Conservation (phyloP, 2,797 vertebrate species). For the Smutsia gigantea region DNA sequence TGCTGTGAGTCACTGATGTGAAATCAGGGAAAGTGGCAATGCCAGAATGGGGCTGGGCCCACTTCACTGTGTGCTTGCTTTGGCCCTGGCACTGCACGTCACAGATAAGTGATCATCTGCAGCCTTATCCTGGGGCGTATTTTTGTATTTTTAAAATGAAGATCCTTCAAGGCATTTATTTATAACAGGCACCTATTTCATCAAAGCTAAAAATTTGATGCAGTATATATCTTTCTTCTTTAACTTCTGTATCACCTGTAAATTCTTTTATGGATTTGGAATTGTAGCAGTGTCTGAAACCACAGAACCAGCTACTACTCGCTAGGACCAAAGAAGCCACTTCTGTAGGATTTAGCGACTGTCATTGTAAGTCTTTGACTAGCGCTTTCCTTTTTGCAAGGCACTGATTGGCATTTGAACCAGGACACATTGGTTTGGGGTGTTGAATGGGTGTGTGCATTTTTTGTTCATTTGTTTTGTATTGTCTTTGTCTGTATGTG, state of each 20-base stretch:
- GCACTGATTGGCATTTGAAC: background rate
- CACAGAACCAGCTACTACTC: background rate
- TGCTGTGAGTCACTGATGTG: background rate
- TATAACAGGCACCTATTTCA: background rate
- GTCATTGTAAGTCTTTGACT: background rate
- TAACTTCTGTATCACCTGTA: constrained; percentile 35
- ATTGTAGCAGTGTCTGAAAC: background rate
- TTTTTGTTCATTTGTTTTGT: background rate
- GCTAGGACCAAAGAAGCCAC: background rate
- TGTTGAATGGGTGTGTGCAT: background rate
- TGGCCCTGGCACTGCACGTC: background rate
- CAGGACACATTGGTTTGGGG: background rate
- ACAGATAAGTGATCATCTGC: background rate
- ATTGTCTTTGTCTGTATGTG: background rate
- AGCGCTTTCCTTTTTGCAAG: background rate
- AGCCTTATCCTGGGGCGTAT: background rate
- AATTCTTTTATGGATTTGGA: constrained; percentile 43
- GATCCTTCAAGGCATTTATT: background rate
- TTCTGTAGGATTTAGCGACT: background rate
- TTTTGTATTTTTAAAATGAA: constrained; percentile 6
- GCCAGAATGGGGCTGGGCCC: background rate
- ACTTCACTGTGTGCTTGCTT: background rate
- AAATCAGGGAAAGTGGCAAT: background rate
- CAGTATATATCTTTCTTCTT: background rate
- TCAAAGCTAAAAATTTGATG: constrained; percentile 34